phyloP scores from a whole-genome alignment of 2,113 vertebrate species.

The Nothocercus julius region DNA sequence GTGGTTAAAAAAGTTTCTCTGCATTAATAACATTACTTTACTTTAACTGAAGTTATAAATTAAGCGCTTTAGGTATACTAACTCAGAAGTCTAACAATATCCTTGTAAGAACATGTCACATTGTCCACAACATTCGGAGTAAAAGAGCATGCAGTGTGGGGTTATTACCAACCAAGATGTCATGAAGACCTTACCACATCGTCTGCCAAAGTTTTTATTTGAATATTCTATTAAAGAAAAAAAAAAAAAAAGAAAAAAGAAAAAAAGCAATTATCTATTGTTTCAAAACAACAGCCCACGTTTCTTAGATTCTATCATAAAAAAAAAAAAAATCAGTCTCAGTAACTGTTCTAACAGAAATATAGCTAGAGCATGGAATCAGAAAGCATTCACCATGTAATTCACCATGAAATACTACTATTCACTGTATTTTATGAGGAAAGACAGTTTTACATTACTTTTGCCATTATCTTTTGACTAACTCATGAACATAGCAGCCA shows the following conservation, averaged over 20 bases:
- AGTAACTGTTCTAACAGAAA: not conserved
- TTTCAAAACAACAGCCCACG: not conserved
- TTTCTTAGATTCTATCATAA: not conserved
- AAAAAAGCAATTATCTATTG: slow-evolving; percentile 77
- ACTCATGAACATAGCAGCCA: not conserved
- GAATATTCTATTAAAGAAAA: slow-evolving; percentile 92
- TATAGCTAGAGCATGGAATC: fast-evolving
- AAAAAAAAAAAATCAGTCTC: not conserved
- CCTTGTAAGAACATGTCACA: slow-evolving; percentile 53
- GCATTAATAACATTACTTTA: not conserved
- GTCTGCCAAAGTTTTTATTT: slow-evolving; percentile 99
- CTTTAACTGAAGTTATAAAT: not conserved
- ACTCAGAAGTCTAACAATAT: not conserved
- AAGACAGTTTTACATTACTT: not conserved
- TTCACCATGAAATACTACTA: not conserved
- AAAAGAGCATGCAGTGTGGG: slow-evolving; percentile 75
- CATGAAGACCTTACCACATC: slow-evolving; percentile 95
- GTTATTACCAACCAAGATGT: slow-evolving; percentile 69
- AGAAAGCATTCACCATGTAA: not conserved
- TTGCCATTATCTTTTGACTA: not conserved
- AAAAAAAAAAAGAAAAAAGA: slow-evolving; percentile 75
- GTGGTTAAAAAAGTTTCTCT: not conserved
- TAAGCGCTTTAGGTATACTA: not conserved
- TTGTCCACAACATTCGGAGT: slow-evolving; percentile 73
- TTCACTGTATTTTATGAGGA: not conserved